Evolutionary conservation across 1,140 invertebrate species (phyloP).

Genomic region (Drosophila virilis): DNA sequence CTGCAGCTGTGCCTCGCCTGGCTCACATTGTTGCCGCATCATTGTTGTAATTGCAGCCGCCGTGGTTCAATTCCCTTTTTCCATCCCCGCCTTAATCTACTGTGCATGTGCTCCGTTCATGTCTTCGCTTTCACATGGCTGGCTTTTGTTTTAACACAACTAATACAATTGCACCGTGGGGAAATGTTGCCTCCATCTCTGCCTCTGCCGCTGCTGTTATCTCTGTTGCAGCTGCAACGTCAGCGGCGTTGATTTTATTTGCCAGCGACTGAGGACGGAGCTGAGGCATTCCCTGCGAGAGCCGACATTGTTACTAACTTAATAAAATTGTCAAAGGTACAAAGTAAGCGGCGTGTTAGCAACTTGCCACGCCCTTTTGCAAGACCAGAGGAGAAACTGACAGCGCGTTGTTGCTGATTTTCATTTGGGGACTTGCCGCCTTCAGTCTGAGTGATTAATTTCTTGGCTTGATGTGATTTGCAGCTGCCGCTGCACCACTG

Average conservation of each 20-base stretch:
- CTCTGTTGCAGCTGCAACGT: constrained; percentile 41
- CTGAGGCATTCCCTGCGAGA: constrained; percentile 5
- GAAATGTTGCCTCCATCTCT: constrained; percentile 51
- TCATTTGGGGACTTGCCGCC: constrained; percentile 64
- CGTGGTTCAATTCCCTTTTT: constrained; percentile 16
- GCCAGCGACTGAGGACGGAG: constrained; percentile 28
- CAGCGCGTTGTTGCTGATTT: constrained; percentile 64
- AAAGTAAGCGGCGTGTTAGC: constrained; percentile 62
- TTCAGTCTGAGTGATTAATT: constrained; percentile 76
- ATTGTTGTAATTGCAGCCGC: constrained; percentile 73
- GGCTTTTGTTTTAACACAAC: constrained; percentile 79
- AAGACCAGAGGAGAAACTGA: constrained; percentile 19
- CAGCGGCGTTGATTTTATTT: constrained; percentile 75
- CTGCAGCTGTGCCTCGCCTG: constrained; percentile 17
- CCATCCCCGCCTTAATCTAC: constrained; percentile 17
- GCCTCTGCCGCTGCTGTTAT: constrained; percentile 18
- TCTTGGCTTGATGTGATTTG: constrained; percentile 74
- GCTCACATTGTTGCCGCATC: constrained; percentile 70
- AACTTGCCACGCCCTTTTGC: constrained; percentile 43
- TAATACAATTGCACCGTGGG: constrained; percentile 79
- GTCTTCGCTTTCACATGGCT: constrained; percentile 64
- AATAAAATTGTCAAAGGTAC: constrained; percentile 80
- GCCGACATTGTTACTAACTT: constrained; percentile 70
- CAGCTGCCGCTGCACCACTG: background rate
- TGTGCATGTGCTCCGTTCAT: constrained; percentile 20